Percentiles rank a stretch among this genome's conserved stretches.
Evolutionary conservation across 35 echinoderm and acorn worm species (phyloP).

Genomic region (Anneissia japonica): DNA sequence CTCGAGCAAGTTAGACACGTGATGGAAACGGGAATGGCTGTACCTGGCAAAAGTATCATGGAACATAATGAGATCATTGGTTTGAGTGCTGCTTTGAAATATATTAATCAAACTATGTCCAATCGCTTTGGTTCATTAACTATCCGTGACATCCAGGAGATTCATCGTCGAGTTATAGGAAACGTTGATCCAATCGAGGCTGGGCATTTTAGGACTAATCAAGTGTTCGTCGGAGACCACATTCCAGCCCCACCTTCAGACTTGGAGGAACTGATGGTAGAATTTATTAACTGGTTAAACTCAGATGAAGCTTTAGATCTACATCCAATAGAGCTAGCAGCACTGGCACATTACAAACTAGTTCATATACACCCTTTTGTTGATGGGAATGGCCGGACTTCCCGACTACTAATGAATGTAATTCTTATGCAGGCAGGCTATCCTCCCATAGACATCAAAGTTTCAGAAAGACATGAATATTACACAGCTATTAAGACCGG

Average conservation of each 20-base stretch:
- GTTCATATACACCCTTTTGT: slow-evolving; percentile 88
- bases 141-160: slow-evolving; percentile 69
- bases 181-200: slow-evolving; percentile 78
- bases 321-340: slow-evolving; percentile 89
- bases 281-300: slow-evolving; percentile 85
- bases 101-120: slow-evolving; percentile 81
- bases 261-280: slow-evolving; percentile 57
- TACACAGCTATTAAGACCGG: slow-evolving; percentile 73
- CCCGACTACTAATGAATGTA: slow-evolving; percentile 87
- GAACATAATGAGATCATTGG: slow-evolving; percentile 97
- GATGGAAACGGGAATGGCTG: slow-evolving; percentile 81
- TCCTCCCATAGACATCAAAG: slow-evolving; percentile 80
- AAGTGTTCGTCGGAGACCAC: slow-evolving; percentile 85
- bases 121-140: slow-evolving; percentile 60
- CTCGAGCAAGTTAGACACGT: slow-evolving; percentile 82
- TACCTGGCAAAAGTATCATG: slow-evolving; percentile 80
- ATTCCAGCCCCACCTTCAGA: slow-evolving; percentile 63
- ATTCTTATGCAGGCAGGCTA: slow-evolving; percentile 79
- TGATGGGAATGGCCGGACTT: slow-evolving; percentile 90
- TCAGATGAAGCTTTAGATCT: slow-evolving; percentile 56
- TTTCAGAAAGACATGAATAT: slow-evolving; percentile 61
- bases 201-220: slow-evolving; percentile 66
- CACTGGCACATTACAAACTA: slow-evolving; percentile 87
- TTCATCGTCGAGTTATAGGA: slow-evolving; percentile 77
- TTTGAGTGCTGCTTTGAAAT: slow-evolving; percentile 71